These are phyloP conservation scores for Danaus plexippus DNA, from an alignment of 1,140 invertebrate species.

Conservation along the genomic window DNA sequence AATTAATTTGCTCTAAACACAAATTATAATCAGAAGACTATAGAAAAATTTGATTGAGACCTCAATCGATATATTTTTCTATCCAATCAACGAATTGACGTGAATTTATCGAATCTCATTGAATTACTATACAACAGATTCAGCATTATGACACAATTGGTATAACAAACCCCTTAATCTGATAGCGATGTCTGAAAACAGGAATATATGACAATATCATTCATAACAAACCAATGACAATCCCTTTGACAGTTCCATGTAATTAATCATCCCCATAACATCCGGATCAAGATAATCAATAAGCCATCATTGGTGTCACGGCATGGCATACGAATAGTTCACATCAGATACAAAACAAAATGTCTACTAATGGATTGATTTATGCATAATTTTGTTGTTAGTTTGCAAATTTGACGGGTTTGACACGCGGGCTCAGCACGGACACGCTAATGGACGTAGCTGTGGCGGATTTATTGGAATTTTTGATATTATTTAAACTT, in stretches of 20 bases:
- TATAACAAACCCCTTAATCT: too few species aligned
- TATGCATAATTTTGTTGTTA: neutral
- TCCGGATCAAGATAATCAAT: conserved; percentile 37
- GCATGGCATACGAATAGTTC: conserved; percentile 5
- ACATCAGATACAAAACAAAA: conserved; percentile 17
- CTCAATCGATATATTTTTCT: too few species aligned
- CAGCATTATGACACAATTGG: neutral
- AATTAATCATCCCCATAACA: conserved; percentile 35
- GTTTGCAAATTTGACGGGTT: too few species aligned
- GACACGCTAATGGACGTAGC: too few species aligned
- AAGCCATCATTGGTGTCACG: conserved; percentile 26
- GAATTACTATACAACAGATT: neutral
- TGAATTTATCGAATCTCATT: conserved; percentile 4
- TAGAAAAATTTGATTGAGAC: too few species aligned
- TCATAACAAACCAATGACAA: conserved; percentile 20
- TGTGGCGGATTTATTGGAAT: too few species aligned
- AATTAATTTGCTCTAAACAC: too few species aligned
- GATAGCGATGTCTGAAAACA: too few species aligned
- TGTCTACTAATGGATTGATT: conserved; percentile 13
- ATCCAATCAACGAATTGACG: too few species aligned
- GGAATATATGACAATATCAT: conserved; percentile 1
- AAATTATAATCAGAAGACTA: too few species aligned
- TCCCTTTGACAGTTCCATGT: conserved; percentile 18
- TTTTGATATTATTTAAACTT: too few species aligned
- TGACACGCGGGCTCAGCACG: too few species aligned